These are phyloP conservation scores for Eremobia ochroleuca DNA, from an alignment of 2,888 invertebrate species.

Conservation along the genomic window DNA sequence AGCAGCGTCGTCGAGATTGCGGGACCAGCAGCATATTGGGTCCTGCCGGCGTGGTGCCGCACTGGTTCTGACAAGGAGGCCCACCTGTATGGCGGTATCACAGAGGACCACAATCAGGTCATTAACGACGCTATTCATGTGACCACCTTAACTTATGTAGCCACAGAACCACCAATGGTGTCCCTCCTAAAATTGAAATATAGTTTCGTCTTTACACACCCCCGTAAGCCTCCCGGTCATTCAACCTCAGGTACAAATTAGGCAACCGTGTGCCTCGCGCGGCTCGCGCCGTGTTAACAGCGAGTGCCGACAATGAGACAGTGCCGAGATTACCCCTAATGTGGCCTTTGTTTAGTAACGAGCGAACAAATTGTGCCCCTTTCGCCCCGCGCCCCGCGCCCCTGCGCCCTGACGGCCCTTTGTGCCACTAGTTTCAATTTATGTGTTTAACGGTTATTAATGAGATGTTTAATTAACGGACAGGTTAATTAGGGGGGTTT, in stretches of 20 bases:
- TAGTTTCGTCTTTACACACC: not conserved
- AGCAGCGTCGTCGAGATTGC: too few relatives aligned
- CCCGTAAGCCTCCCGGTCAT: conserved; percentile 3
- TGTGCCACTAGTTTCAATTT: conserved; percentile 66
- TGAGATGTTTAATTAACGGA: conserved; percentile 63
- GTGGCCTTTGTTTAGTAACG: conserved; percentile 78
- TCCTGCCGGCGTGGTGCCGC: too few relatives aligned
- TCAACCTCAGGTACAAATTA: conserved; percentile 23
- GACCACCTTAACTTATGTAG: not conserved
- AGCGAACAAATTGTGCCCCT: conserved; percentile 73
- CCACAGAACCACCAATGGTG: not conserved
- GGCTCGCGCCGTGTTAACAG: conserved; percentile 59
- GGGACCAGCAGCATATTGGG: too few relatives aligned
- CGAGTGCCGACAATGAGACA: conserved; percentile 67
- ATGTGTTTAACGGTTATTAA: conserved; percentile 67
- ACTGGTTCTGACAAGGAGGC: too few relatives aligned
- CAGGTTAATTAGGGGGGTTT: conserved; percentile 46
- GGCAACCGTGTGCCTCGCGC: conserved; percentile 62
- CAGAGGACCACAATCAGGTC: not conserved
- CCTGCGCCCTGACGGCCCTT: conserved; percentile 48
- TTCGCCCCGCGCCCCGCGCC: conserved; percentile 46
- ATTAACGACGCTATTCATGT: too few relatives aligned
- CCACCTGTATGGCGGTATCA: not conserved
- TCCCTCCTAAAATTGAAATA: not conserved
- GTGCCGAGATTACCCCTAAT: conserved; percentile 74